Evolutionary conservation across 2,797 vertebrate genomes (phyloP).

Genomic region (Linurgus olivaceus): DNA sequence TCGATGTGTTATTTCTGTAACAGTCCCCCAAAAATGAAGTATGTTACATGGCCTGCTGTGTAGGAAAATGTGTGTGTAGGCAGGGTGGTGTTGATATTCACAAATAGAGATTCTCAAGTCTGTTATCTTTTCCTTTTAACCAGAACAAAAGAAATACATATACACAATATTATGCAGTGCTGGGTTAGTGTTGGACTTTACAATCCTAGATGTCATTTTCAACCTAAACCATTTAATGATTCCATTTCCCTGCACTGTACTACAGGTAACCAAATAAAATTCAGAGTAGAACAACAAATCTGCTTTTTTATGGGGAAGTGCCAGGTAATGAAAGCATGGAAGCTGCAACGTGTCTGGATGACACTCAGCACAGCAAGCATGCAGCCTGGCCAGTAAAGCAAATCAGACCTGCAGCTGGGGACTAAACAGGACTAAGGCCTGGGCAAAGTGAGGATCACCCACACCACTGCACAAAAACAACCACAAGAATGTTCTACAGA

Average conservation of each 20-base stretch:
- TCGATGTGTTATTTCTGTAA: neutral
- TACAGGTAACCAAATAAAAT: neutral
- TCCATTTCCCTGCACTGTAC: neutral
- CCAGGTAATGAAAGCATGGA: neutral
- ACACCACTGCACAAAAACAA: neutral
- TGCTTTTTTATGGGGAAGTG: neutral
- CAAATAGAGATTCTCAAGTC: neutral
- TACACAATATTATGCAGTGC: neutral
- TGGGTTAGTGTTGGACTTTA: neutral
- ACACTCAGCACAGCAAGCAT: rapidly evolving
- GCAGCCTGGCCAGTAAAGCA: neutral
- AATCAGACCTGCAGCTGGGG: neutral
- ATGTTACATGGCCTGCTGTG: neutral
- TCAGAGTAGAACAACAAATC: neutral
- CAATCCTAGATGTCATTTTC: rapidly evolving
- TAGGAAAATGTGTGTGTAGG: neutral
- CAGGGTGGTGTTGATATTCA: neutral
- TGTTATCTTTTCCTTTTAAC: neutral
- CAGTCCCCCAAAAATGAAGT: neutral
- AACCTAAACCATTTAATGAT: neutral
- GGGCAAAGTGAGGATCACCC: rapidly evolving
- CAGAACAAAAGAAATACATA: neutral
- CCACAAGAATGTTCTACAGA: neutral
- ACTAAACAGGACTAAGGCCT: neutral
- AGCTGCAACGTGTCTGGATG: rapidly evolving